Evolutionary conservation across 2,888 invertebrate genomes (phyloP), one percentile per base, ranked within the genome.

Genomic region (Pherbina coryleti): DNA sequence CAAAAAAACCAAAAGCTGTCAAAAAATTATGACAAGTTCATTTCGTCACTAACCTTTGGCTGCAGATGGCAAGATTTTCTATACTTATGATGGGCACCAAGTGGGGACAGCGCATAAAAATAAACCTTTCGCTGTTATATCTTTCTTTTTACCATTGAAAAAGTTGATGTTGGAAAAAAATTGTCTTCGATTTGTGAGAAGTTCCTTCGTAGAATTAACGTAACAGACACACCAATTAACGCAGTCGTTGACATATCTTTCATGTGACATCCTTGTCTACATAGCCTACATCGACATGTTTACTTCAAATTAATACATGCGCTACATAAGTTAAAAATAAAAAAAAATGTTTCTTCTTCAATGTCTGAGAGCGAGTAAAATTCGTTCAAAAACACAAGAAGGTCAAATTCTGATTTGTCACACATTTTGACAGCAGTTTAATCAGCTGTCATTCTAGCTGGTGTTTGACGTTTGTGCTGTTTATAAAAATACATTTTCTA

Each of bases 1-100:
- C n/a, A 62, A 55, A 51, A 44, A 28, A 31, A 11, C 5, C n/a
- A 49, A 70, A 76, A 84, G 81, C 82, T 87, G 87, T 86, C 86
- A 87, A 84, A 84, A 84, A 86, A 87, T 87, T 87, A 85, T 87
- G 88, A 87, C 88, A 88, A 86, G 84, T 86, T 86, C 84, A 86
- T 86, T 86, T 86, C 84, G 84, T 79, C 79, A 85, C 81, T 83
- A 82, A 67, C 31, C 51, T 37, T 44, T 37, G 60, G 66, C 44
- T 25, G 28, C 55, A 31, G 31, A 31, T 37, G 55, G 17, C 28
- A 51, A 5, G 17, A 70, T 3, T 37, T 44, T 11, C 11, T 44
- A 2, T 37, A 8, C 5, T 44, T n/a, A n/a, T n/a, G n/a, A n/a
- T n/a, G n/a, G n/a, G 37, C 14, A 25, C 5, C 11, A 17, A 2